Evolutionary conservation across 2,888 invertebrate genomes (phyloP).

Genomic region (Trisateles emortualis): DNA sequence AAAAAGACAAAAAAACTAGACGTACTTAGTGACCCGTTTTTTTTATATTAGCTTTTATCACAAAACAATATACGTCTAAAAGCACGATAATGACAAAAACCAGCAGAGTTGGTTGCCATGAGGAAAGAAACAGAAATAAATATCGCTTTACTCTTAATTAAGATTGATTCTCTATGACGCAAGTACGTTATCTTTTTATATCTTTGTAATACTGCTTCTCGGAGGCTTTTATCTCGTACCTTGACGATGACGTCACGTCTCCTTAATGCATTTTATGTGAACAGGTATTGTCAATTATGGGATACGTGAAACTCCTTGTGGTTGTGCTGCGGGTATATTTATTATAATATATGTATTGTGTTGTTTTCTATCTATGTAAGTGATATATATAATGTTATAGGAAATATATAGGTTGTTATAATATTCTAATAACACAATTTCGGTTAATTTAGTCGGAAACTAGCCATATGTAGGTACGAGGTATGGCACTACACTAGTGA

Average conservation of each 20-base stretch:
- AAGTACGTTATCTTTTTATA: constrained; percentile 17
- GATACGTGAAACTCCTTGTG: constrained; percentile 7
- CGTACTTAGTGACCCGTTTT: too few relatives aligned
- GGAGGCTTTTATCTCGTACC: constrained; percentile 31
- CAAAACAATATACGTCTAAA: neutral
- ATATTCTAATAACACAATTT: too few relatives aligned
- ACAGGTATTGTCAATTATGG: constrained; percentile 43
- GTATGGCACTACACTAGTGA: too few relatives aligned
- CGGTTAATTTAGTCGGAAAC: too few relatives aligned
- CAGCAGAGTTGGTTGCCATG: neutral
- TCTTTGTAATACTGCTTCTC: constrained; percentile 10
- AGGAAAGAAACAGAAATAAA: constrained; percentile 33
- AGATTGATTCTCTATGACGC: constrained; percentile 46
- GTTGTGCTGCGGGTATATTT: neutral
- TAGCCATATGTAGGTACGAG: too few relatives aligned
- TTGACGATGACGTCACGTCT: constrained; percentile 35
- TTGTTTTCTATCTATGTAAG: too few relatives aligned
- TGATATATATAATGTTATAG: too few relatives aligned
- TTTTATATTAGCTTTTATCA: too few relatives aligned
- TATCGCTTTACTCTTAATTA: constrained; percentile 53
- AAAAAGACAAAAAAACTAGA: too few relatives aligned
- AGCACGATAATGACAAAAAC: neutral
- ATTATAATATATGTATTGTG: neutral
- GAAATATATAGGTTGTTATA: too few relatives aligned
- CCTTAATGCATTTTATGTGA: constrained; percentile 38